Conservation (phyloP, 2,888 invertebrate genomes). For the Leistus spinibarbis region DNA sequence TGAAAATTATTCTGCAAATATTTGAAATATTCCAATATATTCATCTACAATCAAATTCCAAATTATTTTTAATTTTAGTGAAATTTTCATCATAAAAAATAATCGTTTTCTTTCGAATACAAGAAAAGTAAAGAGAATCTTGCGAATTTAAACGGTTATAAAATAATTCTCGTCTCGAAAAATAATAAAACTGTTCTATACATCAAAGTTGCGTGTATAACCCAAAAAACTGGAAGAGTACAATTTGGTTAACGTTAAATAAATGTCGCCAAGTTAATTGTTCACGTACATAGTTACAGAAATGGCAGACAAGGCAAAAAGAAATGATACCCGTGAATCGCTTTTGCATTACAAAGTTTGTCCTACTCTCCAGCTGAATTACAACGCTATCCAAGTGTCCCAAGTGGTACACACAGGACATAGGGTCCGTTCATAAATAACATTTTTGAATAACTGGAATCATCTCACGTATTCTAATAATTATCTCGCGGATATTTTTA, state of each 20-base stretch:
- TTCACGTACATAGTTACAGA: background rate
- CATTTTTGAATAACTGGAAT: background rate
- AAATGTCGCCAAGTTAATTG: constrained; percentile 6
- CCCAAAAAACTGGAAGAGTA: background rate
- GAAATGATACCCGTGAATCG: background rate
- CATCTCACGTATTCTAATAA: constrained; percentile 20
- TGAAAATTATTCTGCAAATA: background rate
- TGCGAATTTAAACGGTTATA: too few species aligned
- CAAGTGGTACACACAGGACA: background rate
- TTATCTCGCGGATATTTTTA: constrained; percentile 29
- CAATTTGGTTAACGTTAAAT: constrained; percentile 2
- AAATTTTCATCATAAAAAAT: too few species aligned
- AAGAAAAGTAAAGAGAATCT: too few species aligned
- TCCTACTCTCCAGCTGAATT: background rate
- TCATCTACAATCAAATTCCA: background rate
- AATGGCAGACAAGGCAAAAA: background rate
- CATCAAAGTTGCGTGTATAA: too few species aligned
- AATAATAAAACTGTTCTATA: too few species aligned
- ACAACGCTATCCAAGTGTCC: background rate
- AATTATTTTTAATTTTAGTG: too few species aligned
- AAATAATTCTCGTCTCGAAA: too few species aligned
- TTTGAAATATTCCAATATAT: background rate
- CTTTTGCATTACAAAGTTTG: constrained; percentile 9
- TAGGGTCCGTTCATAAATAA: constrained; percentile 15
- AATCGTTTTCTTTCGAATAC: too few species aligned